A percentile compares a stretch with the other conserved stretches of the same genome.
Evolutionary conservation across 2,797 vertebrate species (phyloP).

Genomic region (Falco berigora): DNA sequence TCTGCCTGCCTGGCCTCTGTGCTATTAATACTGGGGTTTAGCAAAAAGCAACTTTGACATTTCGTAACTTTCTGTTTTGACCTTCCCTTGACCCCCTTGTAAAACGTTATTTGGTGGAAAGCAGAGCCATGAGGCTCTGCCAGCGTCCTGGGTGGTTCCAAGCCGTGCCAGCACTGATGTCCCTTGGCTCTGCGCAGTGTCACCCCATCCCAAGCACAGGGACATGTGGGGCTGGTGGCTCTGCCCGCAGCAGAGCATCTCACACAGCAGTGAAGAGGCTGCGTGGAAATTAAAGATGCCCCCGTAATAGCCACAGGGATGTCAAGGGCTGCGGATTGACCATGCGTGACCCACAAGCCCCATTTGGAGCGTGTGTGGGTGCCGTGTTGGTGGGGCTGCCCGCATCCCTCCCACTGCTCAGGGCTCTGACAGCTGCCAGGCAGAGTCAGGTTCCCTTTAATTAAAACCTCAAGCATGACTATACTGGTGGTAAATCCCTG

Average conservation of each 20-base stretch:
- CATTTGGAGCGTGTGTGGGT: not conserved
- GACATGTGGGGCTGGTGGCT: not conserved
- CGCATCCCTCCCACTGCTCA: not conserved
- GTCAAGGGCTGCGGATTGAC: not conserved
- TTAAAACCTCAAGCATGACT: not conserved
- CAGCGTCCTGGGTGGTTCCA: fast-evolving
- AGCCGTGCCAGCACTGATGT: not conserved
- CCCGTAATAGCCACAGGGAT: fast-evolving
- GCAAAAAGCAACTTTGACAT: not conserved
- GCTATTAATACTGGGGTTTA: not conserved
- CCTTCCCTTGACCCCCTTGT: not conserved
- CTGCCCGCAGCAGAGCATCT: not conserved
- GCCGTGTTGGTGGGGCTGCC: not conserved
- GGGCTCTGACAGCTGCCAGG: fast-evolving
- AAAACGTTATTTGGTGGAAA: not conserved
- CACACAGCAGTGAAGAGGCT: not conserved
- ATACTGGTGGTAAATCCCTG: not conserved
- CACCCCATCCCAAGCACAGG: not conserved
- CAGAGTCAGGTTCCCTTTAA: not conserved
- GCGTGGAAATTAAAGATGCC: fast-evolving
- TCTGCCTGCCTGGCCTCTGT: not conserved
- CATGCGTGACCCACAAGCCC: fast-evolving
- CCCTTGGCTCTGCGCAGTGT: not conserved
- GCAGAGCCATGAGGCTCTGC: not conserved
- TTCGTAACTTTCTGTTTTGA: not conserved